Evolutionary conservation across 2,113 vertebrate genomes (phyloP).

Genomic region (Lepisosteus osseus): DNA sequence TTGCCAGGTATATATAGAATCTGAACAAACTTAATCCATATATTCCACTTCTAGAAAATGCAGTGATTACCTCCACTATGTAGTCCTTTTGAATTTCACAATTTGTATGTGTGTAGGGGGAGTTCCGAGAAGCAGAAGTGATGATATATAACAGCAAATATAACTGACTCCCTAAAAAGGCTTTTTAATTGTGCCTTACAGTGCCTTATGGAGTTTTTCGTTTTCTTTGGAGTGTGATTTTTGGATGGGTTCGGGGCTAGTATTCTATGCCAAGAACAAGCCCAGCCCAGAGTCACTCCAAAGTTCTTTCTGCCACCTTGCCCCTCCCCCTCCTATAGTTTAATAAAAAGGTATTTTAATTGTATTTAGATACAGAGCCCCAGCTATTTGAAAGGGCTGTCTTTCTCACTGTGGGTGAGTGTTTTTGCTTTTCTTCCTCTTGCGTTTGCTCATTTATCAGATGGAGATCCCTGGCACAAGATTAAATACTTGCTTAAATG

Average conservation of each 20-base stretch:
- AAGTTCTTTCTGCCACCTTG: no score
- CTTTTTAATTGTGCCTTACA: no score
- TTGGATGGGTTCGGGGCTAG: no score
- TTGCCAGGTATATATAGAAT: no score
- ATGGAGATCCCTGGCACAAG: neutral
- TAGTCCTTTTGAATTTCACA: no score
- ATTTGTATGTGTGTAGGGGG: neutral
- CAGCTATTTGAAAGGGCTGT: neutral
- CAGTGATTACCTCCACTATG: no score
- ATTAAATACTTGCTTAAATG: neutral
- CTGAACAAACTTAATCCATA: no score
- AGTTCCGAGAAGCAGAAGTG: neutral
- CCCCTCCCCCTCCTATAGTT: neutral
- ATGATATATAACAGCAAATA: no score
- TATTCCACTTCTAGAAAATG: no score
- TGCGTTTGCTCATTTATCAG: conserved; percentile 18
- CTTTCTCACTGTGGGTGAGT: neutral
- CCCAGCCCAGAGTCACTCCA: no score
- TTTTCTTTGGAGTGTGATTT: neutral
- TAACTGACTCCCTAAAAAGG: no score
- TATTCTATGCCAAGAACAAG: no score
- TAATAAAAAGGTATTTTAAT: neutral
- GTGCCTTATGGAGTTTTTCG: neutral
- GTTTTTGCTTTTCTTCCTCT: neutral
- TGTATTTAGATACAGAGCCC: neutral